Conservation (phyloP, 2,113 vertebrate genomes). For the Alouatta palliata region DNA sequence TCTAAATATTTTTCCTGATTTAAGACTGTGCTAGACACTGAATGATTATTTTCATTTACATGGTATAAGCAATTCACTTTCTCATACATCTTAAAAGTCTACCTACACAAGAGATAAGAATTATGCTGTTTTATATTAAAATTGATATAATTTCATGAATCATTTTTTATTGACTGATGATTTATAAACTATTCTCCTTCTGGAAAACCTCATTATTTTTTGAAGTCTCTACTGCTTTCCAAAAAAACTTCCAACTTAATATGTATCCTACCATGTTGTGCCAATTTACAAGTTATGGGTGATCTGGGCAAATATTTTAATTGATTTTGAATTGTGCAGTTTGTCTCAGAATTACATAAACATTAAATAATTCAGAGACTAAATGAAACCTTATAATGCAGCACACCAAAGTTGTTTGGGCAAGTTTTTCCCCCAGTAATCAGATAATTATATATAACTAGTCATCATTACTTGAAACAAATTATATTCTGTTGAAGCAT, state of each 20-base stretch:
- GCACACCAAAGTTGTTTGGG: conserved; percentile 61
- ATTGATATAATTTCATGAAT: conserved; percentile 79
- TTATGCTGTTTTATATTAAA: conserved; percentile 76
- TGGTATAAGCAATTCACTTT: conserved; percentile 72
- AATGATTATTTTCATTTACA: conserved; percentile 80
- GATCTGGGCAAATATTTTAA: conserved; percentile 70
- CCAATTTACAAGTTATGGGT: conserved; percentile 65
- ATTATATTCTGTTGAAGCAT: conserved; percentile 78
- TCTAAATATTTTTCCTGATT: conserved; percentile 77
- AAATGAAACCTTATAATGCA: conserved; percentile 65
- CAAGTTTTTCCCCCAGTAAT: conserved; percentile 64
- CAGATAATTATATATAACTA: conserved; percentile 80
- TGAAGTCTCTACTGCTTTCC: conserved; percentile 46
- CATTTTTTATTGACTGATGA: conserved; percentile 73
- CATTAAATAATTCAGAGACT: conserved; percentile 72
- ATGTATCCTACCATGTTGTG: conserved; percentile 39
- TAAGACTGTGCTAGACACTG: conserved; percentile 75
- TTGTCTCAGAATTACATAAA: conserved; percentile 68
- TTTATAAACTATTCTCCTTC: conserved; percentile 63
- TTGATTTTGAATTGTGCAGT: conserved; percentile 71
- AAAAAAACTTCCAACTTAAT: conserved; percentile 43
- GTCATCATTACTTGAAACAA: conserved; percentile 80
- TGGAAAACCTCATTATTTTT: conserved; percentile 71
- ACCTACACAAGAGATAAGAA: conserved; percentile 77
- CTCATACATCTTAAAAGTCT: conserved; percentile 77